A percentile compares a stretch with the other conserved stretches of the same genome.
phyloP scores from a whole-genome alignment of 1,140 invertebrate species.

The Temnothorax longispinosus region DNA sequence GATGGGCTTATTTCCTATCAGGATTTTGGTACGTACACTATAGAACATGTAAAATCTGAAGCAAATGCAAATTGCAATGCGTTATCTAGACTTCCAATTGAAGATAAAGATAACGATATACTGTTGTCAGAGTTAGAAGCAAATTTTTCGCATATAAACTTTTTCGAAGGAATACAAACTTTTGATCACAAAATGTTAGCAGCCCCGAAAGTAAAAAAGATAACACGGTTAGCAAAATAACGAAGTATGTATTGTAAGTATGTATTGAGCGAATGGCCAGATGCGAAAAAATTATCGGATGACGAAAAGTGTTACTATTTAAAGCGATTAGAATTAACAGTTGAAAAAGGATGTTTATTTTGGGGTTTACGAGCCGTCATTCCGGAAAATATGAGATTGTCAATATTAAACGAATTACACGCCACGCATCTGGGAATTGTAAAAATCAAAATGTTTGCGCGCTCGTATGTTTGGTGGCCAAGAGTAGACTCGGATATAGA shows the following conservation, averaged over 20 bases:
- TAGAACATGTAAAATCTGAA: conserved; percentile 3
- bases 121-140: too few species aligned
- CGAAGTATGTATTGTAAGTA: background rate
- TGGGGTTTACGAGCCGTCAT: conserved; percentile 78
- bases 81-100: background rate
- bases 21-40: background rate
- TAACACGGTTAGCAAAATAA: background rate
- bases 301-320: background rate
- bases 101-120: background rate
- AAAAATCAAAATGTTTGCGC: conserved; percentile 81
- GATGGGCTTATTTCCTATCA: conserved; percentile 35
- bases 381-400: conserved; percentile 59
- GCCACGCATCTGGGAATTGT: conserved; percentile 81
- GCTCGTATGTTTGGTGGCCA: conserved; percentile 73
- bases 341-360: conserved; percentile 63
- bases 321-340: conserved; percentile 34
- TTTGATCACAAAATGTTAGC: background rate
- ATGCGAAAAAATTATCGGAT: background rate
- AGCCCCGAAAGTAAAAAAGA: background rate
- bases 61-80: conserved; percentile 52
- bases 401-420: conserved; percentile 78
- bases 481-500: too few species aligned
- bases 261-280: background rate
- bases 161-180: background rate
- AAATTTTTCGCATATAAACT: background rate